Evolutionary conservation across 2,888 invertebrate species (phyloP).

Genomic region (Xiphydria camelus): DNA sequence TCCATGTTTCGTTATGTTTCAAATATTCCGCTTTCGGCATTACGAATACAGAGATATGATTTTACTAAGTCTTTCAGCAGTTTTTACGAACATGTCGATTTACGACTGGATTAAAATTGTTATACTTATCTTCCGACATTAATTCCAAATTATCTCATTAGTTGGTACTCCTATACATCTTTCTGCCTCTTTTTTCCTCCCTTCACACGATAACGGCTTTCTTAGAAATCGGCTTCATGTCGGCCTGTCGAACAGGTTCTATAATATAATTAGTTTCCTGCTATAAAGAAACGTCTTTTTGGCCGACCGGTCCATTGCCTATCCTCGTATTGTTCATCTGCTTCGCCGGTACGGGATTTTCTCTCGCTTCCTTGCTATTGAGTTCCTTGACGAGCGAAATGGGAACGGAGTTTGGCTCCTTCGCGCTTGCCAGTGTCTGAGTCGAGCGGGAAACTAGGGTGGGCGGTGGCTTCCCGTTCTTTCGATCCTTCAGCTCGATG

Average conservation of each 20-base stretch:
- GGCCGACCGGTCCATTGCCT: slow-evolving; percentile 46
- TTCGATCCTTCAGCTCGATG: slow-evolving; percentile 42
- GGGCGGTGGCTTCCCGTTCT: slow-evolving; percentile 38
- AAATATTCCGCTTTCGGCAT: too few species aligned
- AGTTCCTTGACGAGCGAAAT: slow-evolving; percentile 26
- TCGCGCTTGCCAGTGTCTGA: slow-evolving; percentile 42
- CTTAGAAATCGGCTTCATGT: slow-evolving; percentile 45
- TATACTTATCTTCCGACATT: too few species aligned
- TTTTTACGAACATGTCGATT: too few species aligned
- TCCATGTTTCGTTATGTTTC: too few species aligned
- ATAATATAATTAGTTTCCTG: too few species aligned
- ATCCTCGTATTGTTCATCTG: slow-evolving; percentile 42
- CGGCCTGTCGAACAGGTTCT: slow-evolving; percentile 27
- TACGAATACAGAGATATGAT: too few species aligned
- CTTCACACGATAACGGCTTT: slow-evolving; percentile 34
- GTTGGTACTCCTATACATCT: too few species aligned
- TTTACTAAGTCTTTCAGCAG: too few species aligned
- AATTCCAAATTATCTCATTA: too few species aligned
- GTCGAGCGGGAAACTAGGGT: slow-evolving; percentile 42
- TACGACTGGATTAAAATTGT: too few species aligned
- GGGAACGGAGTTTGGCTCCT: slow-evolving; percentile 28
- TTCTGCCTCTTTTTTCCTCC: too few species aligned
- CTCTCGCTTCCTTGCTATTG: background rate
- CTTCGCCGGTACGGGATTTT: slow-evolving; percentile 18
- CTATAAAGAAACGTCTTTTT: slow-evolving; percentile 47